phyloP scores from a whole-genome alignment of 2,888 invertebrate species.

The Noctuana brunneofusca region DNA sequence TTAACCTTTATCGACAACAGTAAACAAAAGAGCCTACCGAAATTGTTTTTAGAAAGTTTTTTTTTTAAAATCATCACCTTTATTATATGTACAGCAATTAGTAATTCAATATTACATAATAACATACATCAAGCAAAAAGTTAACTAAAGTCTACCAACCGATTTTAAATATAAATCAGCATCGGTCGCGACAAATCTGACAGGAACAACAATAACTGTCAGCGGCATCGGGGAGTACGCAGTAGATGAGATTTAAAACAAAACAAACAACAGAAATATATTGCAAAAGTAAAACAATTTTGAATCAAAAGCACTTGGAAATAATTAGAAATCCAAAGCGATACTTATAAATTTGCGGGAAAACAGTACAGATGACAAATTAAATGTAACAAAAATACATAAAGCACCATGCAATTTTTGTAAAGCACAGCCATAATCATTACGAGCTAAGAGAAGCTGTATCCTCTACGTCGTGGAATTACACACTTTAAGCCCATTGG shows the following conservation, averaged over 20 bases:
- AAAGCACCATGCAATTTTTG: neutral
- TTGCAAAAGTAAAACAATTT: neutral
- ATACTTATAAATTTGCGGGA: neutral
- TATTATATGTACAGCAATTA: too few relatives aligned
- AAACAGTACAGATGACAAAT: neutral
- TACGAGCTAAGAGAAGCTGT: constrained; percentile 12
- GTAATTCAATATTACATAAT: too few relatives aligned
- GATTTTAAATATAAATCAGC: constrained; percentile 14
- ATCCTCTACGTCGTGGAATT: constrained; percentile 6
- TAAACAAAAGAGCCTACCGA: too few relatives aligned
- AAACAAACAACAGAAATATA: neutral
- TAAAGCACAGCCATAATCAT: constrained; percentile 13
- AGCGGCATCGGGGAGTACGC: constrained; percentile 19
- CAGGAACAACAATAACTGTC: constrained; percentile 29
- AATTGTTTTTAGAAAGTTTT: too few relatives aligned
- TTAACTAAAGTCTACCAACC: neutral
- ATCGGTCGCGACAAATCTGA: constrained; percentile 10
- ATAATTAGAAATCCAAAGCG: neutral
- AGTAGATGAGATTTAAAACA: constrained; percentile 11
- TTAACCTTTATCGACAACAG: too few relatives aligned
- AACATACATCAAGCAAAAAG: too few relatives aligned
- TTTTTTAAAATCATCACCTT: too few relatives aligned
- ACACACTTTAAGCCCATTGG: constrained; percentile 10
- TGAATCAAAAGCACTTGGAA: neutral
- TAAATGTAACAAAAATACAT: neutral